Base-by-base conservation (phyloP, 2,888 invertebrate species). In the Platycheirus albimanus region DNA sequence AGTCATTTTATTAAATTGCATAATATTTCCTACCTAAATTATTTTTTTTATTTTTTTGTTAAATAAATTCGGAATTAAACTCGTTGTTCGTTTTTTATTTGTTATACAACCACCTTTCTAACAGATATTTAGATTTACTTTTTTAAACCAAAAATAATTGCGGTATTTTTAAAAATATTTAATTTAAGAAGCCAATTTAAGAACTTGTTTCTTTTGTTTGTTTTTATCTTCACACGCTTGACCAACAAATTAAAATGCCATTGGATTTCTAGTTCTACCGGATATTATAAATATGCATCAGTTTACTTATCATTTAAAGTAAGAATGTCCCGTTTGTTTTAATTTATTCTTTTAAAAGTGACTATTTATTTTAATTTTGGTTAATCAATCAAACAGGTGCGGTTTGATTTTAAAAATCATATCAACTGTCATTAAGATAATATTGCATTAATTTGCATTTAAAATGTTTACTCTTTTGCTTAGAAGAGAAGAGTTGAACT, bases 401-500 rank as follows among this genome's bases (percentile, higher is more conserved):
- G 11, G 8, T 10, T 11, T 2, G 2, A 3, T 36, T 24, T 24
- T 33, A 33, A 33, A 33, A 33, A 33, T 33, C 30, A 33, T 33
- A 7, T 8, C 30, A 33, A 8, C 8, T 7, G 5, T 33, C 8
- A 33, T 33, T 33, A 33, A 33, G 30, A 33, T 24, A 5, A 47
- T 20, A 10, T 20, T 47, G 47, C 20, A 20, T 47, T 11, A 51
- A 51, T 51, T 51, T 28, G 10, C 51, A 51, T 51, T 6, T 17
- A 51, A 51, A 15, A 10, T 13, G 28, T n/a, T 20, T 20, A 6
- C 13, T 49, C 49, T n/a, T n/a, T n/a, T n/a, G n/a, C n/a, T n/a
- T n/a, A n/a, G n/a, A n/a, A n/a, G n/a, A n/a, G n/a, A n/a, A n/a
- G n/a, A n/a, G n/a, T n/a, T n/a, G n/a, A n/a, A n/a, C n/a, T n/a